Base-by-base conservation (phyloP, 2,113 vertebrate species). In the Labrus mixtus region DNA sequence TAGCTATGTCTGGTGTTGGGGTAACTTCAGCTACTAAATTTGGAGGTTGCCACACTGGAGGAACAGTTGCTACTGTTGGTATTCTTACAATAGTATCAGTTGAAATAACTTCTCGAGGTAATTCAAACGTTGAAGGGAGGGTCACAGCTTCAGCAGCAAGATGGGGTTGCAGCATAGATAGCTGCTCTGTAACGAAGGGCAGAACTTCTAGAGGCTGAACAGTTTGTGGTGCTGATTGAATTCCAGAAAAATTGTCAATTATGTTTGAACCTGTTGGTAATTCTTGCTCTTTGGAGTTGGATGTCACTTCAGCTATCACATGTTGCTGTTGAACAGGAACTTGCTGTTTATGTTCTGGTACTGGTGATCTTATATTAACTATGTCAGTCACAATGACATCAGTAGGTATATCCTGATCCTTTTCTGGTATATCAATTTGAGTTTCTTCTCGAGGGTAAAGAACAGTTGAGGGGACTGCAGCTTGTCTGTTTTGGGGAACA, bases 61-160 rank as follows among this genome's bases (percentile, higher is more conserved):
- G 50, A 55, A 73, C 51, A 33, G 61, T 43, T 71, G 75, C 72
- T 60, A 76, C 64, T 66, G 54, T 51, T 70, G 87, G 76, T 54
- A 74, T 68, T 81, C 45, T 79, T 75, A 53, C 10, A 67, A 50
- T 25, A 45, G 55, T 48, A n/a, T 84, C 85, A 37, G 41, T 39
- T 83, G 76, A n/a, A 71, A 81, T 63, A 56, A 73, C 41, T 6
- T 82, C 83, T 79, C 63, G 58, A 48, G 62, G 72, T 25, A 74
- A 46, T 67, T 83, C 87, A 76, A 4, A 61, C 12, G 45, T 69
- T 62, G 55, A 57, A 16, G 68, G 61, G 9, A 60, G 9, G 6
- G 58, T 58, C 10, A 54, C 41, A 16, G 17, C 55, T 23, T 87
- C 62, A 70, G 69, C 16, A 20, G 55, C 45, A 71, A 55, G 6